phyloP scores from a whole-genome alignment of 2,113 vertebrate genomes.

The Scortum barcoo region DNA sequence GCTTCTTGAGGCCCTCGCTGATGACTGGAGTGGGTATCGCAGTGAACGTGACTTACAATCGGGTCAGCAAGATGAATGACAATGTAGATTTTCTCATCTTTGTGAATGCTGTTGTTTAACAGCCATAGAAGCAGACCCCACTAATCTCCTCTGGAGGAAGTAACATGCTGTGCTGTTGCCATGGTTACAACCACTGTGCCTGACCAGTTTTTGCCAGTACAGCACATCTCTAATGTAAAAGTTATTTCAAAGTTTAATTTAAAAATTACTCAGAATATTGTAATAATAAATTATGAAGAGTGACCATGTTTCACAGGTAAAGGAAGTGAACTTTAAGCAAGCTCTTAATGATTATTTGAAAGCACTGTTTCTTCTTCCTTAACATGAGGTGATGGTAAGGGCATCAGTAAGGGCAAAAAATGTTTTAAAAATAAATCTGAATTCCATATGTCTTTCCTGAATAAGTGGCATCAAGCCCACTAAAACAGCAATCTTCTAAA shows the following conservation, averaged over 20 bases:
- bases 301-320: not conserved
- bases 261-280: too few relatives aligned
- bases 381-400: not conserved
- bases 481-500: slow-evolving; percentile 37
- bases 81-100: slow-evolving; percentile 36
- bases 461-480: slow-evolving; percentile 2
- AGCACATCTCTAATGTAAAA: not conserved
- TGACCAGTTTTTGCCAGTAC: not conserved
- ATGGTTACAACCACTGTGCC: slow-evolving; percentile 65
- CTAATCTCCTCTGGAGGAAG: slow-evolving; percentile 33
- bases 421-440: slow-evolving; percentile 11
- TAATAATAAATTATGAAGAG: too few relatives aligned
- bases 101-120: slow-evolving; percentile 39
- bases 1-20: slow-evolving; percentile 32
- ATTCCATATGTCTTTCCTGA: not conserved
- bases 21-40: not conserved
- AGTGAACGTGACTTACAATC: not conserved
- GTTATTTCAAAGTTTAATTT: not conserved
- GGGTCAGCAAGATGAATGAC: slow-evolving; percentile 40
- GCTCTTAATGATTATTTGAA: not conserved
- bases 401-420: slow-evolving; percentile 6
- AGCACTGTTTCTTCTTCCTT: not conserved
- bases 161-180: slow-evolving; percentile 65
- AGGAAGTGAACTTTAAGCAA: not conserved
- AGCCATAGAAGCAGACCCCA: not conserved